These are phyloP conservation scores for Heteromurus nitidus DNA, from an alignment of 2,888 invertebrate genomes.

Conservation along the genomic window DNA sequence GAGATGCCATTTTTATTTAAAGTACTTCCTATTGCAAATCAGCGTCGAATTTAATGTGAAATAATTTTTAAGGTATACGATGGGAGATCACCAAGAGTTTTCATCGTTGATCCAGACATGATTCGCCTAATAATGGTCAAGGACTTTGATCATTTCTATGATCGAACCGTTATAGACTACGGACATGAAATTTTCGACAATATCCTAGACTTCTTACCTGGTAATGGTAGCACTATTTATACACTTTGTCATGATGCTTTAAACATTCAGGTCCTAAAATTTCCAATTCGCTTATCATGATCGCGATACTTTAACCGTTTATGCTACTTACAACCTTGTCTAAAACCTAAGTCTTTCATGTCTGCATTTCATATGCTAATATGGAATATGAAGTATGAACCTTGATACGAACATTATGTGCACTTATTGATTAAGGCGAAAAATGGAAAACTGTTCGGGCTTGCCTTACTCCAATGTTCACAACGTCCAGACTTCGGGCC, in stretches of 20 bases:
- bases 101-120: conserved; percentile 53
- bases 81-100: conserved; percentile 32
- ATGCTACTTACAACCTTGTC: no score
- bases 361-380: no score
- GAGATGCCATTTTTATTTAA: conserved; percentile 4
- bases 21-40: no score
- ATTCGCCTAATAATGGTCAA: conserved; percentile 36
- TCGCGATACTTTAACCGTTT: no score
- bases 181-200: conserved; percentile 46
- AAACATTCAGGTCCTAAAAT: not conserved
- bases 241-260: conserved; percentile 5
- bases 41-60: no score
- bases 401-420: no score
- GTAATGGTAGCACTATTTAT: not conserved
- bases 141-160: conserved; percentile 46
- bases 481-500: conserved; percentile 45
- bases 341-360: no score
- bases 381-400: no score
- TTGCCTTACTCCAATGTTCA: conserved; percentile 60
- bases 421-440: conserved; percentile 55
- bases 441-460: conserved; percentile 61
- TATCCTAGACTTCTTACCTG: conserved; percentile 43
- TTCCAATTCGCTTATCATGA: no score
- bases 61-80: conserved; percentile 40
- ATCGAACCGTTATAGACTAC: conserved; percentile 18